Evolutionary conservation across 2,113 vertebrate genomes (phyloP).

Genomic region (Rhabdomys dilectus): DNA sequence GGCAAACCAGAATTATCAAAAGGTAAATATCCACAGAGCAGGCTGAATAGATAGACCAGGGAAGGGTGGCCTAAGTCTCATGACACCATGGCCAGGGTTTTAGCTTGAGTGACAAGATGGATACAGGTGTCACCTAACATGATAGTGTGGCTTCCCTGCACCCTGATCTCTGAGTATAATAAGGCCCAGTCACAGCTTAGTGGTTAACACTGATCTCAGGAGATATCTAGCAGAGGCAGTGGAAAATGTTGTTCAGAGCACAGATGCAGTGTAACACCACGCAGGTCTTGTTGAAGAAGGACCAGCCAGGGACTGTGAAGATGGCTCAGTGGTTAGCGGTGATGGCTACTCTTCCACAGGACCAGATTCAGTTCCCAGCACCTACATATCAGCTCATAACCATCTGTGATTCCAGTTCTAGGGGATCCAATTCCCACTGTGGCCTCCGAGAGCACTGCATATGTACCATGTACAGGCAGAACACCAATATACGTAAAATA

Average conservation of each 20-base stretch:
- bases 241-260: not conserved
- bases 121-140: not conserved
- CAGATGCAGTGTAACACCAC: not conserved
- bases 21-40: not conserved
- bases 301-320: not conserved
- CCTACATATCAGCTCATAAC: not conserved
- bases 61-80: not conserved
- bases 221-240: not conserved
- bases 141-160: not conserved
- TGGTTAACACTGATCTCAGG: not conserved
- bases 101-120: not conserved
- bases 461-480: not conserved
- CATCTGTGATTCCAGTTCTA: not conserved
- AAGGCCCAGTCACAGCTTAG: not conserved
- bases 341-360: not conserved
- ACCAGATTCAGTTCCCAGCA: not conserved
- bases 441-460: not conserved
- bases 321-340: not conserved
- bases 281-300: not conserved
- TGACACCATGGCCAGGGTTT: not conserved
- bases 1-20: not conserved
- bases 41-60: not conserved
- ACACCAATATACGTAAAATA: not conserved
- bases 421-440: not conserved
- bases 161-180: not conserved